Evolutionary conservation across 2,888 invertebrate genomes (phyloP), one percentile per base, ranked within the genome.

Genomic region (Erannis defoliaria): DNA sequence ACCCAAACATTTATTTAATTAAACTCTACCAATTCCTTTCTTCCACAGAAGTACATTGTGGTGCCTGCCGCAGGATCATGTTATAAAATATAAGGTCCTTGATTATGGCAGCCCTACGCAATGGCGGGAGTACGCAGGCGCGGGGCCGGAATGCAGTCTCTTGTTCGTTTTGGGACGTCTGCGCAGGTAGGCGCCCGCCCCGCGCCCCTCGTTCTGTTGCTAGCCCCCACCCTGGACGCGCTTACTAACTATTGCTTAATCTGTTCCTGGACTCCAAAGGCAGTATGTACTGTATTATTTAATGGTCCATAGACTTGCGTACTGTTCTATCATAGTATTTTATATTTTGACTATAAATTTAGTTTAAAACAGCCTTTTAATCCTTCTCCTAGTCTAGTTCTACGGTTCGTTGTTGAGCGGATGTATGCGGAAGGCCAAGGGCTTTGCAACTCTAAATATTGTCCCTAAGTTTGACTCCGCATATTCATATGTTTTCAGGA

Each of bases 101-200:
- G 48, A 14, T 2, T 48, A 33, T 6, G 72, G 23, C 81, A 85
- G 72, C 87, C 87, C 87, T 86, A 62, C 35, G 57, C 56, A 61
- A 63, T 67, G 72, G 73, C 73, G 79, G 73, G 84, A 78, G 82
- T 81, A 29, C 72, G 78, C 77, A 81, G 78, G 78, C 78, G 72
- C 84, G 73, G 78, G 84, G 61, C 79, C 82, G 91, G 92, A 91
- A 92, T 91, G 92, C 88, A 77, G 84, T 74, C 85, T 91, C 92
- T 93, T 90, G 88, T 87, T 92, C 90, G 84, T 92, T 93, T 93
- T 93, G 91, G 91, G 86, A 86, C 91, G 92, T 88, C 89, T 81
- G 90, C 89, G 91, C 92, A 91, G 92, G 90, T 90, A 90, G 85
- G 88, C 88, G 85, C 83, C 81, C 78, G 77, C 71, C 78, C 74